Evolutionary conservation across 2,888 invertebrate genomes (phyloP), one percentile per base, ranked within the genome.

Genomic region (Agrochola macilenta): DNA sequence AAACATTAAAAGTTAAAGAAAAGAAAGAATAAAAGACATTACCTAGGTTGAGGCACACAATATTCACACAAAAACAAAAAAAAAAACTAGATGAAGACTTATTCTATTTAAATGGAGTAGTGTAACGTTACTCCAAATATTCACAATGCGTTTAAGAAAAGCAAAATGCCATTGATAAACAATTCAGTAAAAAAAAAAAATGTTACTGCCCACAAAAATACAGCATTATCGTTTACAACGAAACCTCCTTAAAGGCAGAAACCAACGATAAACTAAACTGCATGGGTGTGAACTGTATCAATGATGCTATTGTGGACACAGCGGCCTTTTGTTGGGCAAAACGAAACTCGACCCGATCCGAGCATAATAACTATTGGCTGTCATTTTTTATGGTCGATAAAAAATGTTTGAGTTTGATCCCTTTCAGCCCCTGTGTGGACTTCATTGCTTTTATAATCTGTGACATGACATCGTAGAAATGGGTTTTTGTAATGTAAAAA

Each of bases 311-410:
- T 79, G 35, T 64, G 64, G 68, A 26, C 54, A 73, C 57, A 81
- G 43, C 26, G 52, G 60, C 39, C 49, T 80, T 79, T 80, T 69
- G 64, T 80, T 73, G 73, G 30, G 35, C 63, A 64, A 64, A 84
- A 74, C 69, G 85, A 79, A 39, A 84, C 64, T 60, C 68, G 80
- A 72, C 74, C 58, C 74, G 46, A 65, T 69, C 69, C 63, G 14
- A 39, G 39, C 69, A 84, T 69, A 80, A 84, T 69, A 80, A 84
- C 69, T 80, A 84, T 73, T 64, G 73, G 46, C 8, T 81, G 80
- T 60, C 79, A 83, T 57, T 79, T 80, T 79, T 84, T 79, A 84
- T 81, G 23, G 61, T 14, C 84, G 26, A 79, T 81, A 84, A 84
- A 66, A 79, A 66, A 60, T 79, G 79, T 79, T 79, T 64, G 58